Conservation (phyloP, 2,888 invertebrate genomes). For the Apamea sordens region DNA sequence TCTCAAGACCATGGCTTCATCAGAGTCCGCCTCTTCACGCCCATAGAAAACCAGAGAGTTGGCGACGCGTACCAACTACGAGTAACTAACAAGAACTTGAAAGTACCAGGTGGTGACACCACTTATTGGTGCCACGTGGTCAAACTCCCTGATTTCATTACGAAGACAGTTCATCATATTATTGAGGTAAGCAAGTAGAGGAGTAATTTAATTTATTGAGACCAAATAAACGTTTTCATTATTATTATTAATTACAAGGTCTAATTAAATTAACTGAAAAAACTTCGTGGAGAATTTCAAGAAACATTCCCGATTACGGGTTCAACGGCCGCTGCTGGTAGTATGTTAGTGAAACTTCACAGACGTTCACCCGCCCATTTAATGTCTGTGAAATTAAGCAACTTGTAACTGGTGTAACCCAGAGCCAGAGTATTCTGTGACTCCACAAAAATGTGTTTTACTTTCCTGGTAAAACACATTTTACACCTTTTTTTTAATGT, state of each 20-base stretch:
- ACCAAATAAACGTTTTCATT: not conserved
- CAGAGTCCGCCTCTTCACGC: conserved; percentile 92
- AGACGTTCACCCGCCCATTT: not conserved
- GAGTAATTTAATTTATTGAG: not conserved
- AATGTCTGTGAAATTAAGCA: not conserved
- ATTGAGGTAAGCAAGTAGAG: conserved; percentile 90
- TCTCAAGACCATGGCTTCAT: conserved; percentile 93
- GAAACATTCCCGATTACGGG: not conserved
- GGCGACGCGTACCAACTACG: conserved; percentile 89
- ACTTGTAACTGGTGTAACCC: not conserved
- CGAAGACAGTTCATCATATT: conserved; percentile 93
- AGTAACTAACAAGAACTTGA: conserved; percentile 91
- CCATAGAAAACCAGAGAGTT: conserved; percentile 81
- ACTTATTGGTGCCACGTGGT: conserved; percentile 99
- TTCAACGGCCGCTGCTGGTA: not conserved
- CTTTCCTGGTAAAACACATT: not conserved
- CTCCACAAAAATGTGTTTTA: not conserved
- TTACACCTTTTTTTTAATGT: not conserved
- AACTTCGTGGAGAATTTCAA: not conserved
- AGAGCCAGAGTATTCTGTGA: not conserved
- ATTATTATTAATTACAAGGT: no score
- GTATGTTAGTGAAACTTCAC: not conserved
- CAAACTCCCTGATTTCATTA: conserved; percentile 93
- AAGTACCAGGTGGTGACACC: conserved; percentile 96
- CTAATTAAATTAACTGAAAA: not conserved